Base-by-base conservation (phyloP, 1,140 invertebrate species). In the Tetramorium alpestre region DNA sequence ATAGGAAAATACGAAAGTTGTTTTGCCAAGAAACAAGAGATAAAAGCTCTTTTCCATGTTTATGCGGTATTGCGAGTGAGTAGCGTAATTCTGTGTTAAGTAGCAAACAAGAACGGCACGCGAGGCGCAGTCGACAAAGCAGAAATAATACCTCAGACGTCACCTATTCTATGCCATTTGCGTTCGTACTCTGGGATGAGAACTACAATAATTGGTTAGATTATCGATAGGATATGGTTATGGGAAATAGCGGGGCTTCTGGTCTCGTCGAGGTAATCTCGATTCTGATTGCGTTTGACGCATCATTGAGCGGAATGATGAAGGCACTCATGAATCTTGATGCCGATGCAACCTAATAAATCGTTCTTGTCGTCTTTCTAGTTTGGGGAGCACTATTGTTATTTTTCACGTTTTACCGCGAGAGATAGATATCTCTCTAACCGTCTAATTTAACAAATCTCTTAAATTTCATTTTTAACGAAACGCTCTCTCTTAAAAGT, bases 221-320 rank as follows among this genome's bases (percentile, higher is more conserved):
- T 93, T 93, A 93, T 93, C 92, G 92, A 49, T 89, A 87, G 91
- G 89, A 93, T 93, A 93, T 93, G 88, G 89, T 93, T 93, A 91
- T 92, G 75, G 91, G 88, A 93, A 93, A 91, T 92, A 22, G 85
- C 72, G 89, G 89, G 89, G 85, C 87, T 90, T 77, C 87, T 44
- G 77, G 89, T 86, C 84, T 91, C 88, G 89, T 89, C 85, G 88
- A 78, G 88, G 86, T 92, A 93, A 93, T 93, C 92, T 93, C 90
- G 85, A 91, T 91, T 88, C 88, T 93, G 92, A 93, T 93, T 93
- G 92, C 88, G 88, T 93, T 93, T 93, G 92, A 93, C 92, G 92
- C 93, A 84, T 93, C 93, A 93, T 93, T 92, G 92, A 93, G 92
- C 88, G 90, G 92, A 93, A 93, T 93, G 91, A 93, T 93, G 90